Evolutionary conservation across 2,888 invertebrate genomes (phyloP).

Genomic region (Euplexia lucipara): DNA sequence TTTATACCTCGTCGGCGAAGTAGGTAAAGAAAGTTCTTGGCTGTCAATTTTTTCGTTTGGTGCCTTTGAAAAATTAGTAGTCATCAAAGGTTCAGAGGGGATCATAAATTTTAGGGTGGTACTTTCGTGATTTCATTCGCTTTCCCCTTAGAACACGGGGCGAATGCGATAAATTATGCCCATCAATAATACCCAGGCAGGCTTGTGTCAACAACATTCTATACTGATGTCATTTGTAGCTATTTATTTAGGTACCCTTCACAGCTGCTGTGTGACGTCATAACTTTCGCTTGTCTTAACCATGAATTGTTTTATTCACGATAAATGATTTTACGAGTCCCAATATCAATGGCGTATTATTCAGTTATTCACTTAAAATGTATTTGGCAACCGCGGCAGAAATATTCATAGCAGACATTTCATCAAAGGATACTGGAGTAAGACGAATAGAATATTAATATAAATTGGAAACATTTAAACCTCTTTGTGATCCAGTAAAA

Average conservation of each 20-base stretch:
- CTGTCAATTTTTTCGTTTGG: constrained; percentile 74
- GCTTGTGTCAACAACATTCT: constrained; percentile 86
- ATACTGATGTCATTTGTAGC: constrained; percentile 75
- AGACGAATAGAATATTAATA: background rate
- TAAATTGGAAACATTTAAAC: background rate
- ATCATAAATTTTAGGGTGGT: constrained; percentile 86
- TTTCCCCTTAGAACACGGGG: constrained; percentile 83
- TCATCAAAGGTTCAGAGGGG: constrained; percentile 82
- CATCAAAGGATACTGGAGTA: background rate
- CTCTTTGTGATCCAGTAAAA: background rate
- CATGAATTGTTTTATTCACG: constrained; percentile 72
- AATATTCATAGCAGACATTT: constrained; percentile 16
- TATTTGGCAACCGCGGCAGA: constrained; percentile 13
- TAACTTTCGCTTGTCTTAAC: constrained; percentile 65
- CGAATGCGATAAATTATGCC: constrained; percentile 86
- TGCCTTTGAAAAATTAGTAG: constrained; percentile 84
- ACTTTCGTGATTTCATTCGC: constrained; percentile 84
- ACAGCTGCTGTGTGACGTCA: constrained; percentile 65
- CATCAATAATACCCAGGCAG: constrained; percentile 86
- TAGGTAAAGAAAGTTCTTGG: constrained; percentile 69
- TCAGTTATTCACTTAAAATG: constrained; percentile 57
- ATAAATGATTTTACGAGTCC: constrained; percentile 69
- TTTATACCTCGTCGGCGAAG: constrained; percentile 69
- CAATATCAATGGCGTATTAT: constrained; percentile 68
- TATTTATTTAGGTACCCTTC: constrained; percentile 68